A percentile compares a stretch with the other conserved stretches of the same genome.
phyloP scores from a whole-genome alignment of 2,888 invertebrate genomes.

The Drosophila pseudotalamancana region DNA sequence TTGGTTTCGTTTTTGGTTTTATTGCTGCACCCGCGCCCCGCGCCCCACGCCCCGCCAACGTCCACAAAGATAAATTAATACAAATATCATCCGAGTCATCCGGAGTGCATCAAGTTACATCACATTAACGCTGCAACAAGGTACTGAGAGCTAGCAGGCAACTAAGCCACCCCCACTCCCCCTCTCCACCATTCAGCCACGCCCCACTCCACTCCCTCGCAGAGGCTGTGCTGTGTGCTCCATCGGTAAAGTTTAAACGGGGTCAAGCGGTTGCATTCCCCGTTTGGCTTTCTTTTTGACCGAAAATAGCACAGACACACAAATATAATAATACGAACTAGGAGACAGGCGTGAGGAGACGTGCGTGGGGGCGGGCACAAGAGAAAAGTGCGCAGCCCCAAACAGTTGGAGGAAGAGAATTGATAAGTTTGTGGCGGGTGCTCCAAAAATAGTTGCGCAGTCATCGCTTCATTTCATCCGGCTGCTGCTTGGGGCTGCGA shows the following conservation, averaged over 20 bases:
- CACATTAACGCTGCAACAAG: constrained; percentile 28
- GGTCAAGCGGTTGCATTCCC: constrained; percentile 76
- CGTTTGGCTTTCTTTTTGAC: constrained; percentile 37
- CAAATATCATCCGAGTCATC: constrained; percentile 52
- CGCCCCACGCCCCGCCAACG: neutral
- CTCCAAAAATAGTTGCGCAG: constrained; percentile 68
- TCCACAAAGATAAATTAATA: constrained; percentile 66
- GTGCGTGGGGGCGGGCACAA: neutral
- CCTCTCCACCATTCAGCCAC: neutral
- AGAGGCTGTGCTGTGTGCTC: constrained; percentile 3
- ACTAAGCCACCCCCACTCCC: neutral
- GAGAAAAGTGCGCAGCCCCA: constrained; percentile 14
- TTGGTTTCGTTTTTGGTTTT: constrained; percentile 17
- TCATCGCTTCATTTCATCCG: constrained; percentile 56
- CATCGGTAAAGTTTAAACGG: constrained; percentile 69
- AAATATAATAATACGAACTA: constrained; percentile 59
- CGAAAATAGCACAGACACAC: constrained; percentile 72
- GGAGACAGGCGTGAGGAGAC: constrained; percentile 16
- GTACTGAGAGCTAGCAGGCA: constrained; percentile 23
- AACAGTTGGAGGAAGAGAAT: constrained; percentile 41
- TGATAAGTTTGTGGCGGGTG: constrained; percentile 54
- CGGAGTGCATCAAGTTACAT: constrained; percentile 60
- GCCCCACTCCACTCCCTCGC: neutral
- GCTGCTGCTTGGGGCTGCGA: constrained; percentile 22
- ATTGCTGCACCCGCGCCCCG: constrained; percentile 5